Evolutionary conservation across 1,140 invertebrate species (phyloP), one percentile per base, ranked within the genome.

Genomic region (Drepana arcuata): DNA sequence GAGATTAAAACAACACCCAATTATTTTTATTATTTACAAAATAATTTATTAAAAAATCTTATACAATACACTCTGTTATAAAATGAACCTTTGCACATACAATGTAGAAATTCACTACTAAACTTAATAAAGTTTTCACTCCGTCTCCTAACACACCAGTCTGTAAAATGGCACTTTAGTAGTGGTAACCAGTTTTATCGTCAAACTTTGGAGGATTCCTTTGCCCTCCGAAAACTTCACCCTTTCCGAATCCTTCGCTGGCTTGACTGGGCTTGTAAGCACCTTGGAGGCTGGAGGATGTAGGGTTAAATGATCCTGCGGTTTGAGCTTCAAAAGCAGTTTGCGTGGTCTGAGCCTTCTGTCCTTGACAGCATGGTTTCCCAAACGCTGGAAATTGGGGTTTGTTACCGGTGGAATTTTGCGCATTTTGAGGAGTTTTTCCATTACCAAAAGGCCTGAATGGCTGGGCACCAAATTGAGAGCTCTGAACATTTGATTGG

Each of bases 131-230:
- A 10, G 2, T 16, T 7, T 31, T 16, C 7, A 2, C 12, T 16
- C 13, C 15, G 29, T 31, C 21, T 39, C 16, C 9, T n/a, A n/a
- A n/a, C n/a, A 26, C 24, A 26, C 24, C n/a, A 26, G 24, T 26
- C 24, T 26, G 6, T 26, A 26, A n/a, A n/a, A n/a, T 40, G 35
- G 42, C 41, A 53, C 41, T 27, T 10, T 50, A 77, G 41, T 79
- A 80, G 65, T 77, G 62, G 33, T 80, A 80, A 9, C 75, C 75
- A 21, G 63, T 49, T 31, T 61, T 48, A 31, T 53, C 43, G 16
- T 78, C 73, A 34, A 70, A 80, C 31, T 54, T 69, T 0, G 69
- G 63, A 16, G 71, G 69, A 37, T 60, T 49, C 33, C 67, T 44
- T 1, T 63, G 41, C n/a, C 56, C 63, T 16, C 51, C 60, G 16